Conservation (phyloP, 2,888 invertebrate genomes). For the Troides aeacus region DNA sequence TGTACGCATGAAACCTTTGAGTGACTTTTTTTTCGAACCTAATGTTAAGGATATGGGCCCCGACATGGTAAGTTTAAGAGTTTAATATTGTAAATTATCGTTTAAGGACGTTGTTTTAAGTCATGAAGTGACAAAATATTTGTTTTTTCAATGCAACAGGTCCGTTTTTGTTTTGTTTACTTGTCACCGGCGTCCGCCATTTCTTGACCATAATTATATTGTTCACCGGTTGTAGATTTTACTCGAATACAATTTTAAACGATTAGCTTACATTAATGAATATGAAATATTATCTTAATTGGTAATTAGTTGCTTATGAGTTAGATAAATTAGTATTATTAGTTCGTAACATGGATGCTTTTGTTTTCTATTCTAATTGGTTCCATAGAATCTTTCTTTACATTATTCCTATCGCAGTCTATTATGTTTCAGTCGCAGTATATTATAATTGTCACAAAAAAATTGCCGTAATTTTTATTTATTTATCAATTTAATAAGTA, state of each 20-base stretch:
- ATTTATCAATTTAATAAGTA: neutral
- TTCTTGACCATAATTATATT: conserved; percentile 66
- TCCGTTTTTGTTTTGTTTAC: conserved; percentile 81
- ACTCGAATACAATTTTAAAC: neutral
- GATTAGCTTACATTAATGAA: neutral
- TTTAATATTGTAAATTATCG: conserved; percentile 44
- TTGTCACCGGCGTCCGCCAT: conserved; percentile 82
- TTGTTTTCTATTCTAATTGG: conserved; percentile 5
- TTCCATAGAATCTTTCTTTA: neutral
- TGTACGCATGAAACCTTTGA: conserved; percentile 84
- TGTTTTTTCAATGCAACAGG: conserved; percentile 78
- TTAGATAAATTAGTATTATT: neutral
- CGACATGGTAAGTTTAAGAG: conserved; percentile 84
- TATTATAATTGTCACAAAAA: neutral
- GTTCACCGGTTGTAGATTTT: conserved; percentile 62
- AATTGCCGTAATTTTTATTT: neutral
- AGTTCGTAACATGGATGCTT: neutral
- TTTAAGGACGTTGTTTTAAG: conserved; percentile 57
- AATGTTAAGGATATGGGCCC: conserved; percentile 91
- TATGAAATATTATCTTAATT: neutral
- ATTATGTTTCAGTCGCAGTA: too few relatives aligned
- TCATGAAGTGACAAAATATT: conserved; percentile 61
- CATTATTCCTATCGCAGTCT: neutral
- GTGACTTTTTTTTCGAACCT: conserved; percentile 84
- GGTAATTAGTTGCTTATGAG: neutral